Base-by-base conservation (phyloP, 1,140 invertebrate genomes). In the Panagrolaimus sp. region DNA sequence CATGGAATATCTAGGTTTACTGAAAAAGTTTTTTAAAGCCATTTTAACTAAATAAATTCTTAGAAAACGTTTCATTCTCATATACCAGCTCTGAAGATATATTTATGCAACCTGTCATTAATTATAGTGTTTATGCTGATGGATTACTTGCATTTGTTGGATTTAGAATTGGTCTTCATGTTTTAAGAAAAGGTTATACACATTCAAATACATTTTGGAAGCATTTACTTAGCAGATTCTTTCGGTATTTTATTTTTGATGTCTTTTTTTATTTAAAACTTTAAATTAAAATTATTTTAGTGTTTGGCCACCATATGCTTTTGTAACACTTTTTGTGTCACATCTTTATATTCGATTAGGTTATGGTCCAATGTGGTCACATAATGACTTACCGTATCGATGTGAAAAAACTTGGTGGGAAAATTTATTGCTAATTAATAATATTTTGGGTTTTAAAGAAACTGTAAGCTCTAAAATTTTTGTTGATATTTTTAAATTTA, bases 351-450 rank as follows among this genome's bases (percentile, higher is more conserved):
- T 65, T 62, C 63, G 69, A 46, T 42, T 75, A 11, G 74, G 74
- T 14, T 69, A 68, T 31, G 74, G 74, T 1, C 74, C 74, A n/a
- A 75, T 75, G 74, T 75, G 74, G 74, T 76, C 74, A 31, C 72
- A 75, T 20, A 74, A 47, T 62, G 74, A 77, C 51, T 27, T 75
- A 5, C 23, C 75, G 8, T 16, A 67, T 9, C 57, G 74, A 42
- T 75, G 74, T 66, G 43, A 14, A 20, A 57, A 62, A 4, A 74
- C 38, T 38, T 75, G 69, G 70, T 65, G 64, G 38, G 63, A 42
- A 25, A 78, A 75, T 66, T 46, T 75, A 9, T 46, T 74, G 42
- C 51, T 76, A 27, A 44, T 76, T 42, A 75, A 76, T 45, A 75
- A 75, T 66, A 45, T 75, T 14, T 66, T 75, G 16, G 75, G 71